Percentiles rank a stretch among this genome's conserved stretches.
Evolutionary conservation across 2,888 invertebrate species (phyloP).

Genomic region (Lepidocyrtinus sp.): DNA sequence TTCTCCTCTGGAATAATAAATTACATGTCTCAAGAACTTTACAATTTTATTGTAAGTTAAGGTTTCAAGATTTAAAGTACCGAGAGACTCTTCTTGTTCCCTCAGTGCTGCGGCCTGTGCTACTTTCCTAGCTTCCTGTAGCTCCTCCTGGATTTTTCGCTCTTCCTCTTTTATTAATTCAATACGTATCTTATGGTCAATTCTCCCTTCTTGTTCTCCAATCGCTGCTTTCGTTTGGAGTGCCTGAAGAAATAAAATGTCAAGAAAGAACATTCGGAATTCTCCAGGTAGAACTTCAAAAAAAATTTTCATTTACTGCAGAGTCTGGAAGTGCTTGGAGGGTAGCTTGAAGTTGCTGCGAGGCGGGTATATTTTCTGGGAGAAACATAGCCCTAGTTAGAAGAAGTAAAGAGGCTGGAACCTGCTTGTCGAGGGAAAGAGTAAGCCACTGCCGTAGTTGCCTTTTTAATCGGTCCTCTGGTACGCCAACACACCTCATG

Average conservation of each 20-base stretch:
- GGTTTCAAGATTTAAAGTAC: neutral
- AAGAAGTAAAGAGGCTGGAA: conserved; percentile 93
- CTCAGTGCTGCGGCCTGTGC: conserved; percentile 35
- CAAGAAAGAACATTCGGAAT: conserved; percentile 1
- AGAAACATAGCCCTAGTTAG: conserved; percentile 91
- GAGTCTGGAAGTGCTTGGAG: conserved; percentile 91
- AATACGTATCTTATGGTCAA: conserved; percentile 92
- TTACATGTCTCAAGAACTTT: no score
- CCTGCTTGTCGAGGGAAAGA: conserved; percentile 93
- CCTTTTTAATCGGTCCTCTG: conserved; percentile 85
- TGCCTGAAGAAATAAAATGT: conserved; percentile 72
- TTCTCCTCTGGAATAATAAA: no score
- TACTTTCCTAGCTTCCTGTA: conserved; percentile 69
- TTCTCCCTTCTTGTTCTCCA: conserved; percentile 94
- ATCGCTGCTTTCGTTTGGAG: conserved; percentile 93
- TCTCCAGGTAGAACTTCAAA: neutral
- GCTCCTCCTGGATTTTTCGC: conserved; percentile 87
- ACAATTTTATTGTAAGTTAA: neutral
- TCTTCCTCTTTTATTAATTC: conserved; percentile 93
- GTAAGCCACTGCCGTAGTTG: conserved; percentile 97
- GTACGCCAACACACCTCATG: conserved; percentile 97
- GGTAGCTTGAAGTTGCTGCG: conserved; percentile 93
- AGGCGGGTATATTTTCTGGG: conserved; percentile 90
- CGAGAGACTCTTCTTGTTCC: conserved; percentile 5
- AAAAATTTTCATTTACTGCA: conserved; percentile 75